phyloP scores from a whole-genome alignment of 2,888 invertebrate genomes.

The Lasioglossum oenotherae region DNA sequence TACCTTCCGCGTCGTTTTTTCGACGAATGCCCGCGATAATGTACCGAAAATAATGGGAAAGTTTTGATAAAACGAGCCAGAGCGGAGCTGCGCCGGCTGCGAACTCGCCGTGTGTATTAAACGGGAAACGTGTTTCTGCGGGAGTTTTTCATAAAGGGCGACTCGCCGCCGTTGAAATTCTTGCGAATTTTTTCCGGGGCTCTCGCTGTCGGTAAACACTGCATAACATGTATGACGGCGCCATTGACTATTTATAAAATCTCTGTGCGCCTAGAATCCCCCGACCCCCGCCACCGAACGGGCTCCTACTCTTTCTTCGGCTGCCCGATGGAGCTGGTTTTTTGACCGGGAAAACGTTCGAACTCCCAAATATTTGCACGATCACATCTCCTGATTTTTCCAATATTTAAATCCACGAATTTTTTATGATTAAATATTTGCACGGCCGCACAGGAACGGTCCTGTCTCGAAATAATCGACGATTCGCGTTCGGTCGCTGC shows the following conservation, averaged over 20 bases:
- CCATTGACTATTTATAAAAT: neutral
- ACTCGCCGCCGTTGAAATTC: conserved; percentile 9
- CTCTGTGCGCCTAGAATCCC: neutral
- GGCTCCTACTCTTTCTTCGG: neutral
- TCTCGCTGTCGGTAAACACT: neutral
- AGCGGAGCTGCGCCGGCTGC: neutral
- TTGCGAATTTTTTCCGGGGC: conserved; percentile 1
- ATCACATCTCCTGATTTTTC: neutral
- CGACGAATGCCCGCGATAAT: conserved; percentile 5
- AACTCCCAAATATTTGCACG: neutral
- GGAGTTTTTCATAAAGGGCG: conserved; percentile 31
- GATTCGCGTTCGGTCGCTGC: neutral
- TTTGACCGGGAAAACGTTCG: neutral
- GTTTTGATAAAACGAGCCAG: conserved; percentile 11
- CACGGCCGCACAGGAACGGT: neutral
- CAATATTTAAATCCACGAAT: neutral
- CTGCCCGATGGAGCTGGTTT: neutral
- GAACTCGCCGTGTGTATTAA: conserved; percentile 23
- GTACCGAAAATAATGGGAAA: conserved; percentile 18
- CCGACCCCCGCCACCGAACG: neutral
- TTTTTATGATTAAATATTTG: neutral
- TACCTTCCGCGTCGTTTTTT: conserved; percentile 8
- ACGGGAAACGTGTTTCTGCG: conserved; percentile 21
- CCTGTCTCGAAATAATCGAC: neutral
- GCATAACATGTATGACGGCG: neutral